These are phyloP conservation scores for Artemisiospiza belli DNA, from an alignment of 2,113 vertebrate genomes.

Conservation along the genomic window DNA sequence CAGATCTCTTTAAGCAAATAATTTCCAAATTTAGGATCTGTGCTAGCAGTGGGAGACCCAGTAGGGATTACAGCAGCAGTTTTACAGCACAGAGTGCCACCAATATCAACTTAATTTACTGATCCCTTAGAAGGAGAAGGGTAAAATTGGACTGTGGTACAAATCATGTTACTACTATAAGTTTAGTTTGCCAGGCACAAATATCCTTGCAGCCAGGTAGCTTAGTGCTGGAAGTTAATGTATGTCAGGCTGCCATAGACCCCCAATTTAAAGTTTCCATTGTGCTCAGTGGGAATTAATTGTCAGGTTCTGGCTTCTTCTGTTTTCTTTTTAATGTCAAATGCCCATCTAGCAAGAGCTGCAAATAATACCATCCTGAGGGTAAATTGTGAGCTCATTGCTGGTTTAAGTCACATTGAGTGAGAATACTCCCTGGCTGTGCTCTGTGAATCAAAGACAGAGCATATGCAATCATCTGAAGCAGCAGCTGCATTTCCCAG, in stretches of 20 bases:
- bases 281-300: constrained; percentile 57
- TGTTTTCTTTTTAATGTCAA: constrained; percentile 56
- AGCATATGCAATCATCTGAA: constrained; percentile 55
- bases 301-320: constrained; percentile 33
- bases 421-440: constrained; percentile 49
- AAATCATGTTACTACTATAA: constrained; percentile 46
- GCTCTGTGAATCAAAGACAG: constrained; percentile 56
- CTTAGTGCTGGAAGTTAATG: constrained; percentile 8
- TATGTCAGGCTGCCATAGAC: constrained; percentile 12
- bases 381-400: constrained; percentile 62
- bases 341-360: constrained; percentile 24
- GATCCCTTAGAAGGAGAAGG: constrained; percentile 5
- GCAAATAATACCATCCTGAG: constrained; percentile 61
- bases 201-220: constrained; percentile 24
- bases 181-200: constrained; percentile 39
- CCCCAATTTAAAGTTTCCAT: constrained; percentile 54
- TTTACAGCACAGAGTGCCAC: constrained; percentile 6
- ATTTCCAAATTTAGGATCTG: constrained; percentile 41
- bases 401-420: constrained; percentile 62
- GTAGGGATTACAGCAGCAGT: constrained; percentile 27
- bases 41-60: constrained; percentile 9
- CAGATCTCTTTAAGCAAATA: constrained; percentile 35
- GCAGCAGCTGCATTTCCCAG: constrained; percentile 48
- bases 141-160: constrained; percentile 20
- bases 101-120: constrained; percentile 39